Percentiles rank a stretch among this genome's conserved stretches.
Conservation (phyloP, 1,140 invertebrate genomes). For the Bombus ignitus region DNA sequence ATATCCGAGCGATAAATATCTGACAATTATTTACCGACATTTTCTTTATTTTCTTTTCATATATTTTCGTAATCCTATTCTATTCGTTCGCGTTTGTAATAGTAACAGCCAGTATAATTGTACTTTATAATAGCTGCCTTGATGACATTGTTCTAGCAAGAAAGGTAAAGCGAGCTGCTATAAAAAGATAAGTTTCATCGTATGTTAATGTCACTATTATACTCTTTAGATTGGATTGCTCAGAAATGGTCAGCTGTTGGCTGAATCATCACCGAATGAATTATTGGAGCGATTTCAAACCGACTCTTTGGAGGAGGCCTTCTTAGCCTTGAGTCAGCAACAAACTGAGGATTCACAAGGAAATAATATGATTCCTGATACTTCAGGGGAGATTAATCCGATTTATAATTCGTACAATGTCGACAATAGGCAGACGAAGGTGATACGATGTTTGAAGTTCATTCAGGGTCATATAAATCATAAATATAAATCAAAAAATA, state of each 20-base stretch:
- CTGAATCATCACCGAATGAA: constrained; percentile 90
- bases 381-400: background rate
- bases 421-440: too few species aligned
- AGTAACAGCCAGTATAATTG: background rate
- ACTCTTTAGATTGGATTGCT: constrained; percentile 91
- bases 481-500: too few species aligned
- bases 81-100: background rate
- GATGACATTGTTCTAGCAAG: too few species aligned
- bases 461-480: too few species aligned
- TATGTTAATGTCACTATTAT: too few species aligned
- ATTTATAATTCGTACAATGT: background rate
- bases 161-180: too few species aligned
- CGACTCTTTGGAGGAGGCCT: constrained; percentile 89
- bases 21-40: background rate
- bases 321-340: constrained; percentile 86
- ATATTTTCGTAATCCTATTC: background rate
- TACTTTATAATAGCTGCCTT: background rate
- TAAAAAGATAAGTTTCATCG: too few species aligned
- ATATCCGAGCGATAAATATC: background rate
- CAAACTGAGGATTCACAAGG: constrained; percentile 81
- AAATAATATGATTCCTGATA: constrained; percentile 14
- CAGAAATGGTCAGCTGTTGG: constrained; percentile 92
- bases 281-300: constrained; percentile 86
- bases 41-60: background rate
- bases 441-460: too few species aligned